A percentile compares a stretch with the other conserved stretches of the same genome.
These are phyloP conservation scores for Eubucco bourcierii DNA, from an alignment of 2,113 vertebrate species.

Conservation along the genomic window DNA sequence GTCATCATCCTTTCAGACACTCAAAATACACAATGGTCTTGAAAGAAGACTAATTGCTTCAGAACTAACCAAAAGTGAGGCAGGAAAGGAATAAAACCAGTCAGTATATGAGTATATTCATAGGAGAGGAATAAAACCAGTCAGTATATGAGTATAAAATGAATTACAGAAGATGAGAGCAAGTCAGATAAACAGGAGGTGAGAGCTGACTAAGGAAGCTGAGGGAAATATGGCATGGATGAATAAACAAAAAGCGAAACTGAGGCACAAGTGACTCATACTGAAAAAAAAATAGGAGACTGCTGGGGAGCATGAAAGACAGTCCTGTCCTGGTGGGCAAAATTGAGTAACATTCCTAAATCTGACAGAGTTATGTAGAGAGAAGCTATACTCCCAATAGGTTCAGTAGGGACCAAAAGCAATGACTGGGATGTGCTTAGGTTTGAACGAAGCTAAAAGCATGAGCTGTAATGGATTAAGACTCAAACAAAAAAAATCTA, in stretches of 20 bases:
- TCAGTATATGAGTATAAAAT: neutral
- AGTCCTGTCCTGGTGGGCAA: neutral
- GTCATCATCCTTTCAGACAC: neutral
- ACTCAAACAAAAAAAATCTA: neutral
- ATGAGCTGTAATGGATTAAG: neutral
- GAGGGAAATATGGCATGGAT: neutral
- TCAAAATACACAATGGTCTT: neutral
- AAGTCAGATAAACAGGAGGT: neutral
- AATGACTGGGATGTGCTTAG: neutral
- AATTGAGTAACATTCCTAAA: neutral
- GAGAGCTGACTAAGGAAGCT: neutral
- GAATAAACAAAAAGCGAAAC: neutral
- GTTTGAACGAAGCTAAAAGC: neutral
- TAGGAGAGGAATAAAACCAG: neutral
- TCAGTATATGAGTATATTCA: neutral
- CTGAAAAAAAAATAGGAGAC: neutral
- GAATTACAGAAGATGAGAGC: neutral
- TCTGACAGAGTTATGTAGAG: neutral
- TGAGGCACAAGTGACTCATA: neutral
- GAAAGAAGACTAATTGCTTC: neutral
- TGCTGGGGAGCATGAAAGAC: neutral
- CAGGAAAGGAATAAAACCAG: neutral
- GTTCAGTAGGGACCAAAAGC: neutral
- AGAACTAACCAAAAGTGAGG: neutral
- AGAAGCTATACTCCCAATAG: neutral